These are phyloP conservation scores for Sebastes minor DNA, from an alignment of 2,797 vertebrate genomes.

Conservation along the genomic window DNA sequence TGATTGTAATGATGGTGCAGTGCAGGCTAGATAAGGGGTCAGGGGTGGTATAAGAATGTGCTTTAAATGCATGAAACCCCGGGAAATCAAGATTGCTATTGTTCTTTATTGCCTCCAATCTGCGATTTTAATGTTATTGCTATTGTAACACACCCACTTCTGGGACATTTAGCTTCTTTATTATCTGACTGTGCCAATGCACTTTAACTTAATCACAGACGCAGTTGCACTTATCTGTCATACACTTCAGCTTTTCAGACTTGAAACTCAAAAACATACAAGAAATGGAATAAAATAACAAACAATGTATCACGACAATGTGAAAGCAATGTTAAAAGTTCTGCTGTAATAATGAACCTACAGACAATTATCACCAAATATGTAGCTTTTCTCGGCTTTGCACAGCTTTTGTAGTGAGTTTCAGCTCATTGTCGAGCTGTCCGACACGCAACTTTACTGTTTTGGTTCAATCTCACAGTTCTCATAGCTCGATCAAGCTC, in stretches of 20 bases:
- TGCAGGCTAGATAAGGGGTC: slow-evolving; percentile 49
- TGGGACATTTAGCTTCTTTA: slow-evolving; percentile 18
- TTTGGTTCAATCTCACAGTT: neutral
- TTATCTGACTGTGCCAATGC: neutral
- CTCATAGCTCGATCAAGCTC: neutral
- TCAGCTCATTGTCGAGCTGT: neutral
- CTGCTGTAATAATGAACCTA: too few species aligned
- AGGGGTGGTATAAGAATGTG: slow-evolving; percentile 71
- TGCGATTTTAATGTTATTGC: slow-evolving; percentile 61
- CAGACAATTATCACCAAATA: neutral
- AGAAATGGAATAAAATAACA: neutral
- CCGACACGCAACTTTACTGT: too few species aligned
- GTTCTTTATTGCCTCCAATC: slow-evolving; percentile 66
- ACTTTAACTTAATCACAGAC: slow-evolving; percentile 40
- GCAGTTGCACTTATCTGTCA: neutral
- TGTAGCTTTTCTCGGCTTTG: neutral
- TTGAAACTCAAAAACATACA: neutral
- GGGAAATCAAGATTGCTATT: slow-evolving; percentile 52
- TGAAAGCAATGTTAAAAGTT: neutral
- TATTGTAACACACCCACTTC: slow-evolving; percentile 33
- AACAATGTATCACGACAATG: neutral
- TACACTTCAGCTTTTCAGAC: neutral
- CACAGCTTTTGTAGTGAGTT: neutral
- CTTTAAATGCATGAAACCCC: slow-evolving; percentile 80
- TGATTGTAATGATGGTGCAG: slow-evolving; percentile 56